These are phyloP conservation scores for Lottia scabra DNA, from an alignment of 2,888 invertebrate genomes.

Conservation along the genomic window DNA sequence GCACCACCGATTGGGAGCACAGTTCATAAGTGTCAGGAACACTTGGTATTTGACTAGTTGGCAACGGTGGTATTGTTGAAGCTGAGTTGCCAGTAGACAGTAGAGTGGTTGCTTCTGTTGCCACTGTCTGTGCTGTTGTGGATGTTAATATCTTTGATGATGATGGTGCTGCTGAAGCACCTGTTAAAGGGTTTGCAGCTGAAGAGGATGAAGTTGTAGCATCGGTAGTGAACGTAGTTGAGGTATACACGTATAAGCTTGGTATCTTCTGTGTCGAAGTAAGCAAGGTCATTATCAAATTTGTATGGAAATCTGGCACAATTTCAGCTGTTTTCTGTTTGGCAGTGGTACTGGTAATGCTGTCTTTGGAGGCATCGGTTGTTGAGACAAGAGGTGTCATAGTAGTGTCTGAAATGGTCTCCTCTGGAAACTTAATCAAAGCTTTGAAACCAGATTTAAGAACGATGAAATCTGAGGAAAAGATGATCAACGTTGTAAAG, in stretches of 20 bases:
- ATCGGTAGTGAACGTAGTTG: not conserved
- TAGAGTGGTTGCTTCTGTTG: not conserved
- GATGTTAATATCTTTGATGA: not conserved
- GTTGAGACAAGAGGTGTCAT: not conserved
- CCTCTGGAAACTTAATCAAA: not conserved
- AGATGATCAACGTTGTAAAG: not conserved
- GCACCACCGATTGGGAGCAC: not conserved
- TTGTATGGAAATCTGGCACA: not conserved
- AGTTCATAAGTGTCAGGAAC: not conserved
- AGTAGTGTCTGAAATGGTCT: not conserved
- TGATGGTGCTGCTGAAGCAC: not conserved
- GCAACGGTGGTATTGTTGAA: not conserved
- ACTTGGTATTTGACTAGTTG: not conserved
- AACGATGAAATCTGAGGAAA: constrained; percentile 26
- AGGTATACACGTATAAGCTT: too few species aligned
- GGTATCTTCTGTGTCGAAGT: not conserved
- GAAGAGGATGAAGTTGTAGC: not conserved
- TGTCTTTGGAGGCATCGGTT: not conserved
- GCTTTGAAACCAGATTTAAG: constrained; percentile 23
- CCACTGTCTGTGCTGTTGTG: not conserved
- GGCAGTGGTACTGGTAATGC: not conserved
- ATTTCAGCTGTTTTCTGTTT: not conserved
- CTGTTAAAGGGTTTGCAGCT: too few species aligned
- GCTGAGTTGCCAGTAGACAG: not conserved
- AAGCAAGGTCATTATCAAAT: not conserved